Percentiles rank a stretch among this genome's conserved stretches.
phyloP scores from a whole-genome alignment of 2,113 vertebrate genomes.

The Sphyrna mokarran region DNA sequence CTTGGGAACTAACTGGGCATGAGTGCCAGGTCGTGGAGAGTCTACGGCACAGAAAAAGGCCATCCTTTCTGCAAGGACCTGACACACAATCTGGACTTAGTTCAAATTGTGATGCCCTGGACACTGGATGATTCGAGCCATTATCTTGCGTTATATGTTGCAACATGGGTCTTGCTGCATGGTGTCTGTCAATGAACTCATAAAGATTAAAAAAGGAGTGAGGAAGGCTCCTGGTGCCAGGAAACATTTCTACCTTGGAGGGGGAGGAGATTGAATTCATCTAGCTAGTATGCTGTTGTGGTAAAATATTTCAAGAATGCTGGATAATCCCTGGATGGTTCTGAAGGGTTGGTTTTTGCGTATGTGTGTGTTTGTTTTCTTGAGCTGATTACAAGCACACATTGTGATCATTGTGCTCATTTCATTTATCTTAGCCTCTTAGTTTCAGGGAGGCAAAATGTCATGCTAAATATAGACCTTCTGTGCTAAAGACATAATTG shows the following conservation, averaged over 20 bases:
- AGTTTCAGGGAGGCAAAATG: not conserved
- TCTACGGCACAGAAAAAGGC: no score
- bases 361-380: not conserved
- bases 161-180: not conserved
- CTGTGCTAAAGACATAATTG: not conserved
- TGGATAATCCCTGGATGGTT: not conserved
- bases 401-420: not conserved
- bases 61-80: not conserved
- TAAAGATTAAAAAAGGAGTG: not conserved
- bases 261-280: not conserved
- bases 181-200: not conserved
- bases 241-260: not conserved
- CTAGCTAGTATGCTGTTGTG: not conserved
- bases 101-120: not conserved
- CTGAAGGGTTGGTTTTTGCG: not conserved
- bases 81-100: not conserved
- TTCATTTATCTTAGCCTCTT: not conserved
- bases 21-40: no score
- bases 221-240: not conserved
- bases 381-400: not conserved
- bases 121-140: not conserved
- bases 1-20: not conserved
- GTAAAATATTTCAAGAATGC: conserved; percentile 27
- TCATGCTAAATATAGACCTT: not conserved
- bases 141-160: not conserved